These are phyloP conservation scores for Endotricha flammealis DNA, from an alignment of 2,888 invertebrate genomes.

Conservation along the genomic window DNA sequence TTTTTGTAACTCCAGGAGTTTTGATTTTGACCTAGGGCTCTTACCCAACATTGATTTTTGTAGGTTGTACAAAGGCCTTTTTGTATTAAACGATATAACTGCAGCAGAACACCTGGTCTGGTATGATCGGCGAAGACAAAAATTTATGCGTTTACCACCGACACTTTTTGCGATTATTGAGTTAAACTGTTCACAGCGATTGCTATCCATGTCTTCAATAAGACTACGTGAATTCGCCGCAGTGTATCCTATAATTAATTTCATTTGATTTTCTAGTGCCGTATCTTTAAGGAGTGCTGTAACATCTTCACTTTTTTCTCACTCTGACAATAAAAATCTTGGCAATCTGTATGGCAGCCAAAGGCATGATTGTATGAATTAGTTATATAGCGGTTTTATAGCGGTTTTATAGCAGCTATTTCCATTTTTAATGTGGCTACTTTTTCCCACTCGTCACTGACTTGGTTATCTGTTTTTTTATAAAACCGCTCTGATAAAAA, in stretches of 20 bases:
- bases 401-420: neutral
- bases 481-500: neutral
- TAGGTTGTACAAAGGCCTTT: neutral
- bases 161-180: conserved; percentile 5
- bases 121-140: neutral
- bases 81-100: neutral
- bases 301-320: neutral
- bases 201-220: neutral
- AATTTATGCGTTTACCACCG: conserved; percentile 8
- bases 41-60: neutral
- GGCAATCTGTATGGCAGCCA: neutral
- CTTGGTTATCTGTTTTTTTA: neutral
- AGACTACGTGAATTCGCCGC: neutral
- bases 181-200: conserved; percentile 3
- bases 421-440: neutral
- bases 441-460: neutral
- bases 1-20: neutral
- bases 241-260: too few species aligned
- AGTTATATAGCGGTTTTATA: neutral
- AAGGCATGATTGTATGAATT: neutral
- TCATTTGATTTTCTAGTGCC: conserved; percentile 1
- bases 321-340: neutral
- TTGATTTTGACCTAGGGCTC: neutral
- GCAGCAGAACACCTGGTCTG: neutral
- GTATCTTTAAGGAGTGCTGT: neutral